These are phyloP conservation scores for Lamellibrachia columna DNA, from an alignment of 2,888 invertebrate genomes.

Conservation along the genomic window DNA sequence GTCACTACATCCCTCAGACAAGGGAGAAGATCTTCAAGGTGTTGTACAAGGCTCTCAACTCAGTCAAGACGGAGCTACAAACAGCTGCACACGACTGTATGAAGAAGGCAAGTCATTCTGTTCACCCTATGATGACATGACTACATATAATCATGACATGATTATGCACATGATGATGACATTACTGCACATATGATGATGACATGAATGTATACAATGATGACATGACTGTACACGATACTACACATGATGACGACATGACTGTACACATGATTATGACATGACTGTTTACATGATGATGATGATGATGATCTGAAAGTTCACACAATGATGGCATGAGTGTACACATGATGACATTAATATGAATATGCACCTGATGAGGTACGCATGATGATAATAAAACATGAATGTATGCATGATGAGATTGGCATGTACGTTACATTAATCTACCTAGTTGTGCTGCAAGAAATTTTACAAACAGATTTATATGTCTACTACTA, in stretches of 20 bases:
- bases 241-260: neutral
- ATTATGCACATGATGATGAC: neutral
- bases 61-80: conserved; percentile 78
- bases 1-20: conserved; percentile 60
- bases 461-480: too few species aligned
- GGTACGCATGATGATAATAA: neutral
- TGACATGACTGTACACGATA: neutral
- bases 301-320: too few species aligned
- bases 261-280: too few species aligned
- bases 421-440: too few species aligned
- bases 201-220: neutral
- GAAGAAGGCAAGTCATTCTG: conserved; percentile 72
- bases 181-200: neutral
- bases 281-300: too few species aligned
- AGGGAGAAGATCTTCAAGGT: conserved; percentile 83
- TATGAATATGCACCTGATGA: neutral
- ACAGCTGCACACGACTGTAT: conserved; percentile 94
- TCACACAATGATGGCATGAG: too few species aligned
- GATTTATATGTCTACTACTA: too few species aligned
- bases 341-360: neutral
- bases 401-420: too few species aligned
- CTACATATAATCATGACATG: neutral
- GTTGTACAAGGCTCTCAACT: conserved; percentile 88
- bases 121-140: neutral
- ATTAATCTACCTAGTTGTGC: too few species aligned